Percentiles rank a stretch among this genome's conserved stretches.
phyloP scores from a whole-genome alignment of 2,888 invertebrate genomes.

The Cordilura impudica region DNA sequence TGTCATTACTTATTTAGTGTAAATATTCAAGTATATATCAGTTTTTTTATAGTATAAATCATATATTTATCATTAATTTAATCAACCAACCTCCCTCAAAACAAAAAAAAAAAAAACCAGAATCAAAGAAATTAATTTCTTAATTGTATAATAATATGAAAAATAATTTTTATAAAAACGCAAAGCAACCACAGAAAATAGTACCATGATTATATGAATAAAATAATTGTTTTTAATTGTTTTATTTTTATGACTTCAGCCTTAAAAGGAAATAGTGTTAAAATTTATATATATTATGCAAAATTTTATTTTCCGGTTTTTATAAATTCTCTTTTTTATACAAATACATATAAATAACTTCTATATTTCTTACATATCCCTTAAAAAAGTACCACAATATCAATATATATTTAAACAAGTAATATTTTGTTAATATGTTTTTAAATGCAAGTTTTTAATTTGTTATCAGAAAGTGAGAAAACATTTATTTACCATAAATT shows the following conservation, averaged over 20 bases:
- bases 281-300: constrained; percentile 38
- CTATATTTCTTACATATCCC: neutral
- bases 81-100: neutral
- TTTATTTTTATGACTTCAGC: constrained; percentile 54
- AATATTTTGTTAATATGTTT: neutral
- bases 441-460: neutral
- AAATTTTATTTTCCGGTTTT: neutral
- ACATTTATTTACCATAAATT: neutral
- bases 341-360: neutral
- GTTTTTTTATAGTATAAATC: constrained; percentile 3
- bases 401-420: neutral
- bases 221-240: constrained; percentile 24
- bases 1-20: neutral
- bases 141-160: constrained; percentile 36
- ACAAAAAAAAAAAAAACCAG: neutral
- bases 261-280: constrained; percentile 56
- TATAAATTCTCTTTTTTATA: too few relatives aligned
- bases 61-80: constrained; percentile 8
- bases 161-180: constrained; percentile 30
- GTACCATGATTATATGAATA: constrained; percentile 60
- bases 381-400: neutral
- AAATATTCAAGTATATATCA: neutral
- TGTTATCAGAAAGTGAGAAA: constrained; percentile 56
- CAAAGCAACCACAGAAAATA: constrained; percentile 60
- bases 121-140: constrained; percentile 41